Base-by-base conservation (phyloP, 2,113 vertebrate species). In the Peucedramus taeniatus region DNA sequence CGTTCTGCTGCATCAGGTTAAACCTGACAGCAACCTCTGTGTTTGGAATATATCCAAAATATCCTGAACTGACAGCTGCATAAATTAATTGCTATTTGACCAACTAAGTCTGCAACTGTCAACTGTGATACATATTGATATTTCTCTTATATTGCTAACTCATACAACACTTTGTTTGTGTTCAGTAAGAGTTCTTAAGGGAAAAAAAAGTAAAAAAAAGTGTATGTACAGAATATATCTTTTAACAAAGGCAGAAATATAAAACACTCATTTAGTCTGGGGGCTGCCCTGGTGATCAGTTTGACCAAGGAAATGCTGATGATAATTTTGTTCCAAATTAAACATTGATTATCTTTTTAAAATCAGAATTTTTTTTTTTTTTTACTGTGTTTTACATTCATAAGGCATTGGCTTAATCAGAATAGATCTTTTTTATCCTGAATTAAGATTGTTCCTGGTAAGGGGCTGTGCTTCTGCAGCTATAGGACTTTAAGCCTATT, bases 1-100 rank as follows among this genome's bases (percentile, higher is more conserved):
- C 11, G 26, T 92, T 33, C 27, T 87, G 3, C 47, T 87, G 45
- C 30, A 79, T 37, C 45, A 69, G 40, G 37, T 84, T 91, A 69
- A 96, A 91, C 40, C 37, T 71, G 60, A 83, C 28, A 79, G 49
- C 37, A 82, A 3, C 57, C 44, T 82, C 42, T 57, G 44, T 72
- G 35, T 83, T 91, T 91, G 68, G 61, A 87, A 66, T 51, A 42
- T 37, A 31, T 72, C 63, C 66, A 37, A 35, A 37, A 69, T 28
- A 59, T 69, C 66, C 59, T 91, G 59, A 78, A 79, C 27, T 95
- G 78, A 90, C 61, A 87, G 45, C 74, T 69, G 49, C 74, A 78
- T 83, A 81, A 92, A 90, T 94, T 87, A 87, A 81, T 85, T 91
- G 56, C 33, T 83, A 17, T 95, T 96, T 93, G 85, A 76, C 83